A percentile compares a stretch with the other conserved stretches of the same genome.
Conservation (phyloP, 2,888 invertebrate genomes). For the Drosophila emarginata region DNA sequence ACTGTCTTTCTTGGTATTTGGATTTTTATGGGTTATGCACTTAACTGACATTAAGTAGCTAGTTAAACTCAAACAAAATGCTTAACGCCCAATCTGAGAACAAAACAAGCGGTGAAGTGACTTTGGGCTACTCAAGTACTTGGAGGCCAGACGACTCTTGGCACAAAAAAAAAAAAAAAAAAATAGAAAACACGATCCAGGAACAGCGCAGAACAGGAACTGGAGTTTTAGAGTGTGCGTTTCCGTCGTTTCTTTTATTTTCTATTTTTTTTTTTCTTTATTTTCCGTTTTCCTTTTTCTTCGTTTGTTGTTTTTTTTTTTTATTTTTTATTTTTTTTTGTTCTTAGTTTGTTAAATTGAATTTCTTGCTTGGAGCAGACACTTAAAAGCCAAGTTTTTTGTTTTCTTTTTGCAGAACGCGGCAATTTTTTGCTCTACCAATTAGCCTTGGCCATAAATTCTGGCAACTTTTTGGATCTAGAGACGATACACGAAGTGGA, state of each 20-base stretch:
- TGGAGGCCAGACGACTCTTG: conserved; percentile 16
- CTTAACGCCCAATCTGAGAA: conserved; percentile 44
- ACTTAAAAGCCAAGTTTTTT: conserved; percentile 46
- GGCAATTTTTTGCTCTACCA: conserved; percentile 68
- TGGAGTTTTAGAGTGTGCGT: conserved; percentile 26
- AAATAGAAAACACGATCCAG: not conserved
- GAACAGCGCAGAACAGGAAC: not conserved
- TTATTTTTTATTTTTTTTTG: conserved; percentile 1
- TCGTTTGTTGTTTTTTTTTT: not conserved
- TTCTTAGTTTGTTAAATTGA: conserved; percentile 42
- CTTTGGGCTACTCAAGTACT: conserved; percentile 33
- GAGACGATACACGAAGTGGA: conserved; percentile 33
- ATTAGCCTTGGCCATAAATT: conserved; percentile 73
- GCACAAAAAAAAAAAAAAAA: not conserved
- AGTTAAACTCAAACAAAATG: conserved; percentile 49
- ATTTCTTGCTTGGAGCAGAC: conserved; percentile 53
- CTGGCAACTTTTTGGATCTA: conserved; percentile 34
- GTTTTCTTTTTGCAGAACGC: conserved; percentile 48
- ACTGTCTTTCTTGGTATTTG: conserved; percentile 23
- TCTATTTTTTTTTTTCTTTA: not conserved
- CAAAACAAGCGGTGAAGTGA: conserved; percentile 23
- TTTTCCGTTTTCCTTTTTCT: conserved; percentile 1
- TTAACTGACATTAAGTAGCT: conserved; percentile 62
- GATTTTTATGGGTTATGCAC: conserved; percentile 52
- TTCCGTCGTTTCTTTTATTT: not conserved